Evolutionary conservation across 2,888 invertebrate genomes (phyloP).

Genomic region (Drosophila peninsularis): DNA sequence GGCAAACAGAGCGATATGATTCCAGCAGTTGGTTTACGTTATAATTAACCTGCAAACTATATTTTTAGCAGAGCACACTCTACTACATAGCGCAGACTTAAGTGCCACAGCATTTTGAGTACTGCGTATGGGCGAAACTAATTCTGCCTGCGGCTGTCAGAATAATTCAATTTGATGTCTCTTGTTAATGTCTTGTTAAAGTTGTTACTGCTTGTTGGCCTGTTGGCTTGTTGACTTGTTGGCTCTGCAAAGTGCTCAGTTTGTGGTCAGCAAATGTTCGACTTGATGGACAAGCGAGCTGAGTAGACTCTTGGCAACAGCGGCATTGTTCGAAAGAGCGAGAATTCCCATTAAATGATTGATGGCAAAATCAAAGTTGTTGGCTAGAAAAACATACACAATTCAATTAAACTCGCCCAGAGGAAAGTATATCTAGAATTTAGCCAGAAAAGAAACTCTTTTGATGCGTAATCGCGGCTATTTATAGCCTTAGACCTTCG

Average conservation of each 20-base stretch:
- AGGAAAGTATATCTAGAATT: neutral
- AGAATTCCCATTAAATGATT: conserved; percentile 33
- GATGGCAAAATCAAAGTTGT: conserved; percentile 23
- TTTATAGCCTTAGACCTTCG: conserved; percentile 46
- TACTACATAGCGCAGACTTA: neutral
- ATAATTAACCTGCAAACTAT: conserved; percentile 20
- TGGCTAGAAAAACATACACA: neutral
- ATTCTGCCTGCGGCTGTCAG: conserved; percentile 67
- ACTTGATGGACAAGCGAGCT: conserved; percentile 43
- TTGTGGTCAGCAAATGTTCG: conserved; percentile 2
- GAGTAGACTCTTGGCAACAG: conserved; percentile 28
- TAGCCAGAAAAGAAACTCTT: neutral
- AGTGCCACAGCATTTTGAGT: conserved; percentile 15
- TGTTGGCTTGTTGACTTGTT: no score
- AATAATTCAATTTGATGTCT: conserved; percentile 68
- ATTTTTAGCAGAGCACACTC: neutral
- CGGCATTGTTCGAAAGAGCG: conserved; percentile 2
- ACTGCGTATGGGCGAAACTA: conserved; percentile 39
- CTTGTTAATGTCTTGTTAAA: conserved; percentile 49
- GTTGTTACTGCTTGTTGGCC: conserved; percentile 4
- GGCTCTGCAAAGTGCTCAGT: conserved; percentile 41
- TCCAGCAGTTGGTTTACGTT: conserved; percentile 17
- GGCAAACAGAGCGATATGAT: conserved; percentile 8
- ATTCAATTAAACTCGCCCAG: neutral
- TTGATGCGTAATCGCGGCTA: conserved; percentile 17